Conservation (phyloP, 2,888 invertebrate species). For the Tetropium fuscum region DNA sequence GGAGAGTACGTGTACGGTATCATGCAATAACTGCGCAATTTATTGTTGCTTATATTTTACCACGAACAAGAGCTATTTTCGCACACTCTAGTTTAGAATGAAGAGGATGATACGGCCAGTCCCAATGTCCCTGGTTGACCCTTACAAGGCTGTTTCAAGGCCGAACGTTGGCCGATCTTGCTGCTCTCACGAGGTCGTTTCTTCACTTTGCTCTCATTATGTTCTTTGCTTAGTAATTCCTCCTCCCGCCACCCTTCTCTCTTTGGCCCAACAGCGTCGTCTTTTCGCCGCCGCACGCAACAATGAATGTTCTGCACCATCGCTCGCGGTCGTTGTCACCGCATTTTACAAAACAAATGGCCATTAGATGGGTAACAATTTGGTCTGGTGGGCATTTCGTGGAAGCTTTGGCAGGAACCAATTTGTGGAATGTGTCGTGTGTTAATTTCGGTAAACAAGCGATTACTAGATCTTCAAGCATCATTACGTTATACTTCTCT, state of each 20-base stretch:
- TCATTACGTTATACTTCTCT: too few relatives aligned
- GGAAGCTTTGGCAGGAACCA: not conserved
- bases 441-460: not conserved
- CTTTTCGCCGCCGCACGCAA: conserved; percentile 38
- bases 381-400: conserved; percentile 2
- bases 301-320: conserved; percentile 53
- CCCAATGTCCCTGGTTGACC: conserved; percentile 58
- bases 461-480: too few relatives aligned
- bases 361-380: conserved; percentile 1
- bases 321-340: conserved; percentile 53
- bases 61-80: conserved; percentile 16
- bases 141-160: conserved; percentile 68
- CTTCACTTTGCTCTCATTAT: conserved; percentile 63
- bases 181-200: conserved; percentile 57
- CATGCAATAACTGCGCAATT: conserved; percentile 21
- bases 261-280: conserved; percentile 4
- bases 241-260: conserved; percentile 12
- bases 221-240: conserved; percentile 51
- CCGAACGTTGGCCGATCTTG: conserved; percentile 66
- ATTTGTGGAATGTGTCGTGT: not conserved
- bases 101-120: conserved; percentile 15
- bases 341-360: conserved; percentile 15
- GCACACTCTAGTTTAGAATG: conserved; percentile 22
- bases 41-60: conserved; percentile 18
- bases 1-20: too few relatives aligned